These are phyloP conservation scores for Mastomys coucha DNA, from an alignment of 2,113 vertebrate species.

Conservation along the genomic window DNA sequence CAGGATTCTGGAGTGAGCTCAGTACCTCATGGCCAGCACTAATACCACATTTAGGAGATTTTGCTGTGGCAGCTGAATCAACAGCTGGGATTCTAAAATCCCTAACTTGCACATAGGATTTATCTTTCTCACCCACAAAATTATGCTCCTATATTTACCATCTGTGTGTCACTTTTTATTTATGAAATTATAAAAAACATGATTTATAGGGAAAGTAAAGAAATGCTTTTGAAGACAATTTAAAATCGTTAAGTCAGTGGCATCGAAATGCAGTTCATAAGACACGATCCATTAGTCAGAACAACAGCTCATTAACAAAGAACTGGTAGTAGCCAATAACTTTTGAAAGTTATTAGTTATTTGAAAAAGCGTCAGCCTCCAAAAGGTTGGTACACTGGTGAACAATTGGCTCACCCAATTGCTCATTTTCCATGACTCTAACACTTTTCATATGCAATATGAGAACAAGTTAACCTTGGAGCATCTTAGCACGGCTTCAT, in stretches of 20 bases:
- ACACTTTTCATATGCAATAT: background rate
- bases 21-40: constrained; percentile 50
- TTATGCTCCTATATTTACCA: constrained; percentile 81
- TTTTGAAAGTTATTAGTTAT: constrained; percentile 57
- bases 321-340: constrained; percentile 37
- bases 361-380: background rate
- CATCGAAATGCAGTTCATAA: constrained; percentile 31
- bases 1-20: constrained; percentile 8
- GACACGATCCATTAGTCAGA: background rate
- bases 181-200: constrained; percentile 78
- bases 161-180: constrained; percentile 80
- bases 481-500: background rate
- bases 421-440: background rate
- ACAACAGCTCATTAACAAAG: constrained; percentile 65
- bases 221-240: constrained; percentile 66
- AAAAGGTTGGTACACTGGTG: background rate
- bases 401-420: background rate
- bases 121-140: constrained; percentile 79
- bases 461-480: background rate
- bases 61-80: constrained; percentile 78
- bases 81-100: constrained; percentile 80
- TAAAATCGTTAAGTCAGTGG: constrained; percentile 8
- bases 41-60: constrained; percentile 63
- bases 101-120: constrained; percentile 76
- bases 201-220: constrained; percentile 64